phyloP scores from a whole-genome alignment of 2,888 invertebrate genomes.

The Torymus tubicola region DNA sequence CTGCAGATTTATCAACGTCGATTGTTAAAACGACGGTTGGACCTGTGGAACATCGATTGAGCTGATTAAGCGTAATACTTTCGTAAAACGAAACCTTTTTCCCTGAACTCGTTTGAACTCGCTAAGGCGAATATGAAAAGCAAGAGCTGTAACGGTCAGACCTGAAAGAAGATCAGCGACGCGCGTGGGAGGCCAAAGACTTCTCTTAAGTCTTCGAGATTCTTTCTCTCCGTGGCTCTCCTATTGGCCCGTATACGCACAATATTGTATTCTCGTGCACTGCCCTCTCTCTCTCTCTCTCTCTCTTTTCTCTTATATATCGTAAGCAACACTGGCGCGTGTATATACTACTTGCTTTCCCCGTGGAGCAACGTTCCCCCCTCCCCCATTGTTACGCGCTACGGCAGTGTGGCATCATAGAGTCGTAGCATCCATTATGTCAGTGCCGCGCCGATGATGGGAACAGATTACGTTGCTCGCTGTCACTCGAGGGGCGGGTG shows the following conservation, averaged over 20 bases:
- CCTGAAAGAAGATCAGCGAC: slow-evolving; percentile 31
- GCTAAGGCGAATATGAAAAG: slow-evolving; percentile 21
- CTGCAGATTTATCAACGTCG: too few relatives aligned
- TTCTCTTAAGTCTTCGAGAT: too few relatives aligned
- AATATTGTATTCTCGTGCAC: neutral
- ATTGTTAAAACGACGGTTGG: too few relatives aligned
- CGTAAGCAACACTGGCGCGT: neutral
- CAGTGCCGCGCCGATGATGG: slow-evolving; percentile 69
- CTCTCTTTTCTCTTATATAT: neutral
- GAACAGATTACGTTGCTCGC: slow-evolving; percentile 74
- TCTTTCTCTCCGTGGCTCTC: neutral
- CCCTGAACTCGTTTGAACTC: slow-evolving; percentile 2
- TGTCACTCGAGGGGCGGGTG: slow-evolving; percentile 70
- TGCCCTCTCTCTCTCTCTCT: slow-evolving; percentile 44
- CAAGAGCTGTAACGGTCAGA: neutral
- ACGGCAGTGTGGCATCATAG: too few relatives aligned
- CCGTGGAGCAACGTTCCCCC: slow-evolving; percentile 21
- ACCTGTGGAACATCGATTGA: neutral
- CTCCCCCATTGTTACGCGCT: slow-evolving; percentile 63
- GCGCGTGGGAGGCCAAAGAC: slow-evolving; percentile 14
- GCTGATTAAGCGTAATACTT: slow-evolving; percentile 33
- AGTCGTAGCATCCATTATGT: slow-evolving; percentile 72
- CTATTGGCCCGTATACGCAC: neutral
- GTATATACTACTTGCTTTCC: slow-evolving; percentile 17
- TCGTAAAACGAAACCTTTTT: neutral